Conservation (phyloP, 2,797 vertebrate species). For the Okamejei kenojei region DNA sequence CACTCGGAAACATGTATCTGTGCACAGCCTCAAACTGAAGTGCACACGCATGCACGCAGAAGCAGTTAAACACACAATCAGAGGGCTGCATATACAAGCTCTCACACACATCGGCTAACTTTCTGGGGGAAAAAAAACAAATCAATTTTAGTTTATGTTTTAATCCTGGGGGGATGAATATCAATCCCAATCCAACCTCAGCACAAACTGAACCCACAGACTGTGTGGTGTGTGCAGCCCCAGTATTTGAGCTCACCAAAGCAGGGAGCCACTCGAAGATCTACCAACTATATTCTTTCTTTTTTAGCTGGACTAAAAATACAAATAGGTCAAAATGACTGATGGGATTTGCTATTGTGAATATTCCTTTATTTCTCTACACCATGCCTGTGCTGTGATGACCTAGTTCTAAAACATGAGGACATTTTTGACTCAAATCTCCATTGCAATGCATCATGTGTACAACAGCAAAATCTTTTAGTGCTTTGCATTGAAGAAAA, state of each 20-base stretch:
- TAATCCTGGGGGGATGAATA: background rate
- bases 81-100: background rate
- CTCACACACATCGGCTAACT: background rate
- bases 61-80: too few species aligned
- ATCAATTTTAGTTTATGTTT: background rate
- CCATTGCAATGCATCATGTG: too few species aligned
- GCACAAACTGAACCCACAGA: background rate
- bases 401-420: background rate
- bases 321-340: background rate
- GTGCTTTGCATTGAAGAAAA: background rate
- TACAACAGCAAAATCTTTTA: background rate
- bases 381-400: background rate
- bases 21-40: background rate
- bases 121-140: background rate
- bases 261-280: background rate
- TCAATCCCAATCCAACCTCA: background rate
- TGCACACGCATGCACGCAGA: background rate
- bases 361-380: background rate
- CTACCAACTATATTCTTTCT: too few species aligned
- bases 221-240: background rate
- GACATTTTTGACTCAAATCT: background rate
- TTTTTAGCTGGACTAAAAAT: background rate
- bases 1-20: background rate
- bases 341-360: background rate
- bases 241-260: background rate